Evolutionary conservation across 2,888 invertebrate genomes (phyloP).

Genomic region (Trileptium ribeirensis): DNA sequence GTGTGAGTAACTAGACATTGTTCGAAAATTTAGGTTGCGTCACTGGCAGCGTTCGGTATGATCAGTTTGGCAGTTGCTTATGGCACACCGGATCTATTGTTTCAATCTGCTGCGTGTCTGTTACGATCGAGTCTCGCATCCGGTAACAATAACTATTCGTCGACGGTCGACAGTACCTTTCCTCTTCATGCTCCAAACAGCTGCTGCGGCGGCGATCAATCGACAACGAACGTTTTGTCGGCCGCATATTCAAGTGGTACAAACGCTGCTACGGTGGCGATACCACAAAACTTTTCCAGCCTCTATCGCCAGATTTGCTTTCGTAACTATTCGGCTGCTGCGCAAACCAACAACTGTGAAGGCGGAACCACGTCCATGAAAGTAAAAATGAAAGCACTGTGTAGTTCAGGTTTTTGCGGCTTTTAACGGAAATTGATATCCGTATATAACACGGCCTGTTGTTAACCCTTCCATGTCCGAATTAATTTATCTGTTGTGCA

Average conservation of each 20-base stretch:
- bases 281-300: background rate
- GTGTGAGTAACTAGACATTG: too few relatives aligned
- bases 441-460: too few relatives aligned
- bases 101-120: background rate
- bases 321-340: background rate
- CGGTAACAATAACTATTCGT: too few relatives aligned
- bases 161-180: background rate
- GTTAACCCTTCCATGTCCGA: too few relatives aligned
- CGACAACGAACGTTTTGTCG: background rate
- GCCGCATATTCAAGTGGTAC: background rate
- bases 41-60: background rate
- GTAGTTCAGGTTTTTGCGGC: too few relatives aligned
- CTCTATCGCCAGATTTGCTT: background rate
- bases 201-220: too few relatives aligned
- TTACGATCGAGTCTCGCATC: too few relatives aligned
- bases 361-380: too few relatives aligned
- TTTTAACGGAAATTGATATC: too few relatives aligned
- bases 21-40: background rate
- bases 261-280: background rate
- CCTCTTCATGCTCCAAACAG: background rate
- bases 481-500: too few relatives aligned
- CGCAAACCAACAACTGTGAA: background rate
- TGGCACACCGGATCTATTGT: background rate
- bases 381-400: too few relatives aligned
- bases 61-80: background rate